These are phyloP conservation scores for Orthosia incerta DNA, from an alignment of 2,888 invertebrate genomes.

Conservation along the genomic window DNA sequence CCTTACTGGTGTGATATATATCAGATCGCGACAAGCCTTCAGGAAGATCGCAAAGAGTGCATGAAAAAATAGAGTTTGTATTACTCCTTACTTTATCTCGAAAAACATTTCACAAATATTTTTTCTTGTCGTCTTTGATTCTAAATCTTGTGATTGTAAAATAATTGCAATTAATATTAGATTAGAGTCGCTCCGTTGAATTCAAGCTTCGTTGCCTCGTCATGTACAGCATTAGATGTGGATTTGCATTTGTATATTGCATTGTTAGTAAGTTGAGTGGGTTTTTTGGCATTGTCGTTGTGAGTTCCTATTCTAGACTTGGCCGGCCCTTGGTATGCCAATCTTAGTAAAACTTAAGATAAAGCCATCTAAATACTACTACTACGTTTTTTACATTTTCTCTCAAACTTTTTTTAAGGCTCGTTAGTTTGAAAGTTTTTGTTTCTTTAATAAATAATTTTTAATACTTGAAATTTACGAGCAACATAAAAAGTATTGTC, in stretches of 20 bases:
- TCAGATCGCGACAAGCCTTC: too few species aligned
- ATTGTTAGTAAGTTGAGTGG: not conserved
- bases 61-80: not conserved
- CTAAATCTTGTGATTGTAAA: not conserved
- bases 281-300: not conserved
- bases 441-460: not conserved
- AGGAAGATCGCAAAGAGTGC: too few species aligned
- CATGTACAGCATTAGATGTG: constrained; percentile 3
- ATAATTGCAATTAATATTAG: constrained; percentile 34
- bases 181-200: constrained; percentile 22
- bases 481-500: not conserved
- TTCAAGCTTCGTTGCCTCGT: not conserved
- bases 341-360: too few species aligned
- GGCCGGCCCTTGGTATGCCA: too few species aligned
- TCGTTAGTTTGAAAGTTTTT: not conserved
- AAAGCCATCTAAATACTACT: too few species aligned
- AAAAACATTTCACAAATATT: constrained; percentile 11
- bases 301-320: not conserved
- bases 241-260: not conserved
- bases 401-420: too few species aligned
- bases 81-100: not conserved
- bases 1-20: too few species aligned
- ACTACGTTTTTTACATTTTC: too few species aligned
- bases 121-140: constrained; percentile 6
- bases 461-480: not conserved